Base-by-base conservation (phyloP, 2,888 invertebrate species). In the Pheosia tremula region DNA sequence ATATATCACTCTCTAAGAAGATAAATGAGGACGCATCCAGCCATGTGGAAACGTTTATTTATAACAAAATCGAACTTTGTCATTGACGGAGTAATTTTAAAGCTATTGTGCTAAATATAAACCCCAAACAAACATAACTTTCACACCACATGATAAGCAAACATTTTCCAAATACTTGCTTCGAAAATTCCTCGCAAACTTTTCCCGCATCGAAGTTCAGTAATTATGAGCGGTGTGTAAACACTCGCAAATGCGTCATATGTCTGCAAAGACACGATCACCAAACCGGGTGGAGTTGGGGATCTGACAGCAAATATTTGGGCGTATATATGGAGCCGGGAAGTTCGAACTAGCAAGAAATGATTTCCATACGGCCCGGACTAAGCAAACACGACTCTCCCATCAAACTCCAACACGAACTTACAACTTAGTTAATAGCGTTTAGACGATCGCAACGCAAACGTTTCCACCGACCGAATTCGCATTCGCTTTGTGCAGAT, bases 371-470 rank as follows among this genome's bases (percentile, higher is more conserved):
- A 87, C 82, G 79, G 80, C 76, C 85, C 87, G 86, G 85, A 84
- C 87, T 82, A 81, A 78, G 85, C 86, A 90, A 90, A 91, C 91
- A 89, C 78, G 79, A 82, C 83, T 86, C 88, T 86, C 87, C 88
- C 88, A 87, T 90, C 88, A 87, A 91, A 90, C 87, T 89, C 85
- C 83, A 89, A 89, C 86, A 88, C 85, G 87, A 89, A 88, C 88
- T 84, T 81, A 83, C 82, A 89, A 90, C 89, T 91, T 89, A 84
- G 87, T 88, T 91, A 90, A 91, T 90, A 90, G 90, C 86, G 86
- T 86, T 89, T 87, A 85, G 86, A 85, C 82, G 82, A 86, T 88
- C 83, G 83, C 79, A 78, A 74, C 75, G 78, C 81, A 83, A 84
- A 86, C 80, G 77, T 81, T 82, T 75, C 78, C 77, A 77, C 75